phyloP scores from a whole-genome alignment of 2,797 vertebrate genomes.

The Tinamus major region DNA sequence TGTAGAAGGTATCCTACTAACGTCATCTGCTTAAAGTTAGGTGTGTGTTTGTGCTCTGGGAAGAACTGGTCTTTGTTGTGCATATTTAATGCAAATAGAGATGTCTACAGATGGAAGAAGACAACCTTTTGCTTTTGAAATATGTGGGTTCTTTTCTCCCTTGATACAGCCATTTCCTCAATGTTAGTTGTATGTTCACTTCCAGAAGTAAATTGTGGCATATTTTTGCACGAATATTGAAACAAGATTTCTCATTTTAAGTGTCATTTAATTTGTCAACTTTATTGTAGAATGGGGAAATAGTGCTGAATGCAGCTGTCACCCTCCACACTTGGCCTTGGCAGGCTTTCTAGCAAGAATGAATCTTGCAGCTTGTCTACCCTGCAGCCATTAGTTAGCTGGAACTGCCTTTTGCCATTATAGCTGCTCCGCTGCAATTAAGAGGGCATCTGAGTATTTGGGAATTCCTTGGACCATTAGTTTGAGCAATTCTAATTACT shows the following conservation, averaged over 20 bases:
- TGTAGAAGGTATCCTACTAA: background rate
- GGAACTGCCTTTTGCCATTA: conserved; percentile 72
- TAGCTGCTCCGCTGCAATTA: conserved; percentile 76
- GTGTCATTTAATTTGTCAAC: conserved; percentile 76
- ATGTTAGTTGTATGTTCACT: background rate
- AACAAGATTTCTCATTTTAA: conserved; percentile 58
- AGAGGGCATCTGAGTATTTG: conserved; percentile 77
- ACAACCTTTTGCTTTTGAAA: conserved; percentile 39
- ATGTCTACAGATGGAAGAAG: background rate
- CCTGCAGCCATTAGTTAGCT: conserved; percentile 73
- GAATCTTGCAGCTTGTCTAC: conserved; percentile 74
- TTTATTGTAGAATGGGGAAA: conserved; percentile 75
- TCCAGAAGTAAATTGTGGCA: conserved; percentile 30
- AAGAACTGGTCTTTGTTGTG: conserved; percentile 28
- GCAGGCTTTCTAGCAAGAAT: conserved; percentile 74
- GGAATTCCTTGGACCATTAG: conserved; percentile 78
- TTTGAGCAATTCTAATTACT: conserved; percentile 68
- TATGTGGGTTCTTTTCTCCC: conserved; percentile 16
- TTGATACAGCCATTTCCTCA: conserved; percentile 31
- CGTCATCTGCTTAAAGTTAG: background rate
- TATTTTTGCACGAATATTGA: conserved; percentile 56
- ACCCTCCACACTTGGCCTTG: conserved; percentile 74
- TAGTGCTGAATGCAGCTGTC: conserved; percentile 73
- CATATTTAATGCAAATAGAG: conserved; percentile 21
- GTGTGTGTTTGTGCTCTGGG: background rate